phyloP scores from a whole-genome alignment of 2,113 vertebrate genomes.

The Cyanoderma ruficeps region DNA sequence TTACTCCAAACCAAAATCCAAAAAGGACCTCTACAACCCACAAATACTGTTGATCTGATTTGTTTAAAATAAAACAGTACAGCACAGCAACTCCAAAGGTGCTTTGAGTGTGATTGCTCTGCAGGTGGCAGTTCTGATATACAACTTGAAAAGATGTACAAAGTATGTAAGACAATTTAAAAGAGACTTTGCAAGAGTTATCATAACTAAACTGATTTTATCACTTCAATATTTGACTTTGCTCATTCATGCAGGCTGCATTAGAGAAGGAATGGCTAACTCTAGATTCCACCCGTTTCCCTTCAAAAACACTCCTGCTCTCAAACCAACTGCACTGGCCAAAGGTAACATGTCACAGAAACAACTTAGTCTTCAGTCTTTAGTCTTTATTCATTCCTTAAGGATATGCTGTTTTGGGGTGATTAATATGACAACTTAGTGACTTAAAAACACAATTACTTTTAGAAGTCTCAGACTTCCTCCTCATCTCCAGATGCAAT shows the following conservation, averaged over 20 bases:
- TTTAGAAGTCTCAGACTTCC: conserved; percentile 82
- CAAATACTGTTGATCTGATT: neutral
- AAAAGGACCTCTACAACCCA: neutral
- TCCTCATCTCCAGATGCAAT: conserved; percentile 86
- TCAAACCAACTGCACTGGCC: conserved; percentile 73
- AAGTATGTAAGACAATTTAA: conserved; percentile 6
- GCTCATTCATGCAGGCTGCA: conserved; percentile 73
- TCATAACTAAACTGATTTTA: conserved; percentile 52
- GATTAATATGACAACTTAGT: conserved; percentile 88
- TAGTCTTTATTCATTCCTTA: conserved; percentile 71
- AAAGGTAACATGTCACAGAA: conserved; percentile 86
- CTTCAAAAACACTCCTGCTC: conserved; percentile 70
- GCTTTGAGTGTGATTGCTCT: neutral
- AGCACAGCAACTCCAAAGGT: neutral
- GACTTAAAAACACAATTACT: conserved; percentile 86
- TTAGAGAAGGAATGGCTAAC: conserved; percentile 81
- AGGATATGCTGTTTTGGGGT: conserved; percentile 69
- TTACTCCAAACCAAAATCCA: neutral
- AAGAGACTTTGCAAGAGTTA: conserved; percentile 38
- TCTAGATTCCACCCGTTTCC: conserved; percentile 68
- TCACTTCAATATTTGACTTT: conserved; percentile 51
- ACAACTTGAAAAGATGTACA: neutral
- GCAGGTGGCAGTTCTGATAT: conserved; percentile 24
- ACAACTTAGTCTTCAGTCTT: conserved; percentile 68
- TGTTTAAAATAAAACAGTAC: neutral